Base-by-base conservation (phyloP, 2,888 invertebrate species). In the Cheilosia scutellata region DNA sequence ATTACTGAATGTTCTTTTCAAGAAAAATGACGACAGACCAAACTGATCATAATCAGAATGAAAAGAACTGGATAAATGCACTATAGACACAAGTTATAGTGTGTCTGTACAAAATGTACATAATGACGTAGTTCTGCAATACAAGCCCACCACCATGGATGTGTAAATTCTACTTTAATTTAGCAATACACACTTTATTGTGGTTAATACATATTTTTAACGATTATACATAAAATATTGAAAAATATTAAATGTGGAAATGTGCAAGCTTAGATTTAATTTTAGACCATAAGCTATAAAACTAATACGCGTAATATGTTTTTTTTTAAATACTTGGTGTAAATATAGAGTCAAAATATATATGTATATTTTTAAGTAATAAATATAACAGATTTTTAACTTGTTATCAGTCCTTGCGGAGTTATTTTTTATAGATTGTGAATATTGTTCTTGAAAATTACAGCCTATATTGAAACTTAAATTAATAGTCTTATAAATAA, bases 1-100 rank as follows among this genome's bases (percentile, higher is more conserved):
- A 89, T 89, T 89, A 89, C 87, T 88, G 88, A 89, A 88, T 88
- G 88, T 88, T 66, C 63, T 62, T 86, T 80, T 78, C 78, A 78
- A 75, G 63, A 80, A 87, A 68, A 84, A 76, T 53, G 84, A 84
- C 33, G 80, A 84, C 4, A 84, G 68, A 55, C 83, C 83, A 40
- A 84, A 71, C 13, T 84, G 75, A 84, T 49, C 27, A 25, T 7
- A 20, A 20, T 20, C 20, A 20, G 20, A 44, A 74, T 42, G 78
- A 79, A 57, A 83, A 78, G 78, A 79, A 78, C 79, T 66, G 25
- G 13, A 58, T 37, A 42, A 57, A 57, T 70, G 29, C 44, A 27
- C 33, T 44, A 20, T 6, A 1, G 1, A 7, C 4, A 47, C 16
- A 29, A 27, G 27, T 25, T 40, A 29, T n/a, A 47, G 1, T 29